Conservation (phyloP, 2,888 invertebrate genomes). For the Monochamus alternatus region DNA sequence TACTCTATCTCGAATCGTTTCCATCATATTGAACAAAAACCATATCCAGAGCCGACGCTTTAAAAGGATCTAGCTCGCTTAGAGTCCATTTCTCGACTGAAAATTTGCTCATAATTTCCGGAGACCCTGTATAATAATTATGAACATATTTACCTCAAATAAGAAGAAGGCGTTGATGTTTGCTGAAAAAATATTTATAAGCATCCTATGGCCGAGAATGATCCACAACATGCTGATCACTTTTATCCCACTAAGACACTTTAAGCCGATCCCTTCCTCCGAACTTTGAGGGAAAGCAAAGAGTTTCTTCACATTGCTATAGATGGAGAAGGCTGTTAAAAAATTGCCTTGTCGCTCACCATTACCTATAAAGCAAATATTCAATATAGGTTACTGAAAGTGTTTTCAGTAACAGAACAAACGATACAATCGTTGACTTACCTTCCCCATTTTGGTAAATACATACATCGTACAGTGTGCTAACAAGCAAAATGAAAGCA, state of each 20-base stretch:
- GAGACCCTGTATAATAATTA: no score
- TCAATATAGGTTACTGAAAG: not conserved
- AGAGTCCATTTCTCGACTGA: no score
- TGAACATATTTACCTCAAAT: conserved; percentile 45
- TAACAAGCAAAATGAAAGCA: conserved; percentile 17
- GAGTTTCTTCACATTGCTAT: conserved; percentile 68
- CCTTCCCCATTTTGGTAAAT: conserved; percentile 29
- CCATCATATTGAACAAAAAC: no score
- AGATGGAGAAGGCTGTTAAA: conserved; percentile 67
- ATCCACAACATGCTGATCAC: conserved; percentile 71
- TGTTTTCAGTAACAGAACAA: no score
- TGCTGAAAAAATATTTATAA: conserved; percentile 47
- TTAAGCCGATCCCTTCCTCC: conserved; percentile 16
- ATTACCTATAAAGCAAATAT: not conserved
- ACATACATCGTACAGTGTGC: conserved; percentile 43
- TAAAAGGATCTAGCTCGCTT: no score
- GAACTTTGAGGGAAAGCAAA: conserved; percentile 21
- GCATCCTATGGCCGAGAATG: conserved; percentile 68
- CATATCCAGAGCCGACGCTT: no score
- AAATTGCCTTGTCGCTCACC: not conserved
- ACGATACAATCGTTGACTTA: conserved; percentile 8
- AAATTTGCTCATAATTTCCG: no score
- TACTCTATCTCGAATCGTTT: no score
- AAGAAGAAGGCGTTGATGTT: conserved; percentile 45
- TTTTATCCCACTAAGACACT: conserved; percentile 49